Evolutionary conservation across 2,113 vertebrate genomes (phyloP).

Genomic region (Typhlomys cinereus): DNA sequence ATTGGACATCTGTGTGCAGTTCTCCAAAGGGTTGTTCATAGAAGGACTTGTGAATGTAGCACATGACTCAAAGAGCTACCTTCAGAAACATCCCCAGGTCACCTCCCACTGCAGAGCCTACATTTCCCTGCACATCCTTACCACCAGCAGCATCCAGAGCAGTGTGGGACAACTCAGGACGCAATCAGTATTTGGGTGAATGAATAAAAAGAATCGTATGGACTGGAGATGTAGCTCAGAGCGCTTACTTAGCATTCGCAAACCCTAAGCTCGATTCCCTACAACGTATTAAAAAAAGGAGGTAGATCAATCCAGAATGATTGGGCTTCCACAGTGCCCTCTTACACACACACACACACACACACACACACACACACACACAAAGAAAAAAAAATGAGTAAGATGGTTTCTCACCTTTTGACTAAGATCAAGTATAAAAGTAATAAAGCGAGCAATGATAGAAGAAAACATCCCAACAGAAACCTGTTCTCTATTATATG

Average conservation of each 20-base stretch:
- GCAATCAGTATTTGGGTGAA: background rate
- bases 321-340: too few species aligned
- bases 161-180: background rate
- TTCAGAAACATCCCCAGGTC: background rate
- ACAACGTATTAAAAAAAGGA: background rate
- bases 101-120: background rate
- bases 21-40: background rate
- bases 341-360: too few species aligned
- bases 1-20: background rate
- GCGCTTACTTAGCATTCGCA: background rate
- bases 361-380: too few species aligned
- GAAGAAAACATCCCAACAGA: too few species aligned
- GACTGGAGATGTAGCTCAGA: background rate
- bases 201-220: background rate
- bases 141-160: background rate
- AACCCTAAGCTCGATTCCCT: background rate
- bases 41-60: background rate
- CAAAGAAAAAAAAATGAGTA: too few species aligned
- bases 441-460: too few species aligned
- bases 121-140: background rate
- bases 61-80: background rate
- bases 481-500: too few species aligned
- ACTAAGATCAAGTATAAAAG: too few species aligned
- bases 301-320: too few species aligned
- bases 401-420: too few species aligned